phyloP scores from a whole-genome alignment of 2,797 vertebrate species.

The Myiotriccus ornatus region DNA sequence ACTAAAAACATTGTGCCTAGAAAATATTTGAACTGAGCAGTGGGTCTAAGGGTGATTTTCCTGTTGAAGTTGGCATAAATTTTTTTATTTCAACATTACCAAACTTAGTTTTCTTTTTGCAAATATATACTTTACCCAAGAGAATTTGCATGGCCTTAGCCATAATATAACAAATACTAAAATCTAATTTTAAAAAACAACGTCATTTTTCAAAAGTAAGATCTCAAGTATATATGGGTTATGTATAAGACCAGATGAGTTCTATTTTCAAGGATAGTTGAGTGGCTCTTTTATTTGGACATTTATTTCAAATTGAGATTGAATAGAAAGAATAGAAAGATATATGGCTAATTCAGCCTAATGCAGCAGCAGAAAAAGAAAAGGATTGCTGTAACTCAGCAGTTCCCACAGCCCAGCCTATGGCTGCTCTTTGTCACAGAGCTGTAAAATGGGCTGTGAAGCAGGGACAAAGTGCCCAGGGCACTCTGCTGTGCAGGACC shows the following conservation, averaged over 20 bases:
- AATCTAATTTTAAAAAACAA: neutral
- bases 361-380: neutral
- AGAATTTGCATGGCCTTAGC: neutral
- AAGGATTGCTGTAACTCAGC: neutral
- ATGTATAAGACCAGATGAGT: neutral
- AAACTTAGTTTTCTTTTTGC: neutral
- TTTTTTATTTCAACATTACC: neutral
- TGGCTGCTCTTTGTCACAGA: neutral
- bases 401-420: neutral
- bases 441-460: neutral
- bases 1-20: neutral
- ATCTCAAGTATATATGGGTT: neutral
- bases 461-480: accelerated
- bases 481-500: neutral
- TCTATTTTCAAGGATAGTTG: neutral
- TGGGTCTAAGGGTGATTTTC: neutral
- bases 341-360: neutral
- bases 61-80: neutral
- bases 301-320: neutral
- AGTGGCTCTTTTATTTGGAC: neutral
- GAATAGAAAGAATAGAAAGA: neutral
- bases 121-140: neutral
- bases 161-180: neutral
- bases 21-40: neutral
- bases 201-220: neutral